Conservation (phyloP, 1,140 invertebrate genomes). For the Riptortus pedestris region DNA sequence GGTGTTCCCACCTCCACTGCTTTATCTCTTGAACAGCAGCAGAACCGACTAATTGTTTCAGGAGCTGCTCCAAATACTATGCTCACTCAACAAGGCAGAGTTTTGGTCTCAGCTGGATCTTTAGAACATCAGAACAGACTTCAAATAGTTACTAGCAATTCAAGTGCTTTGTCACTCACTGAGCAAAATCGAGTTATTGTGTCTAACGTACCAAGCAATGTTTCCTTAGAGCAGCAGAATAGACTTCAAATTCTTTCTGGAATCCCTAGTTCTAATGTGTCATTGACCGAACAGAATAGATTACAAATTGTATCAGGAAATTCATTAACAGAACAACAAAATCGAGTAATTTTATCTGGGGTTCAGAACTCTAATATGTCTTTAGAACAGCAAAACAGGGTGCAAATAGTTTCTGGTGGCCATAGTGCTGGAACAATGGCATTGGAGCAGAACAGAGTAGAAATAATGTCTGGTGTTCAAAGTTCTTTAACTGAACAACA, state of each 20-base stretch:
- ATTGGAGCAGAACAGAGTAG: constrained; percentile 28
- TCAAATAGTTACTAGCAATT: constrained; percentile 29
- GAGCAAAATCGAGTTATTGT: constrained; percentile 30
- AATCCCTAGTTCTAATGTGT: constrained; percentile 23
- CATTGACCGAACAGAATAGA: constrained; percentile 25
- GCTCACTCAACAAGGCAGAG: constrained; percentile 21
- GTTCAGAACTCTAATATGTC: constrained; percentile 27
- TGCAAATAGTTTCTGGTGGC: constrained; percentile 27
- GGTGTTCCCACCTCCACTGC: constrained; percentile 24
- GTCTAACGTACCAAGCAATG: constrained; percentile 25
- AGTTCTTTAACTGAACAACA: constrained; percentile 30
- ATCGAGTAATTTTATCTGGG: constrained; percentile 29
- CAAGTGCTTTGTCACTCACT: constrained; percentile 27
- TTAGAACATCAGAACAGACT: constrained; percentile 30
- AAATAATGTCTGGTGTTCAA: constrained; percentile 29
- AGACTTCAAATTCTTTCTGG: constrained; percentile 30
- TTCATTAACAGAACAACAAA: constrained; percentile 24
- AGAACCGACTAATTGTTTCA: constrained; percentile 23
- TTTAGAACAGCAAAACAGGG: constrained; percentile 26
- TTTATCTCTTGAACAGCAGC: constrained; percentile 28
- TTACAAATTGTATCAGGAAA: constrained; percentile 28
- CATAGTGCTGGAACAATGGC: constrained; percentile 20
- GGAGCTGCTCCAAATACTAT: constrained; percentile 19
- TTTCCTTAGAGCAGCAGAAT: constrained; percentile 29
- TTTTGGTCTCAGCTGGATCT: constrained; percentile 21